A percentile compares a stretch with the other conserved stretches of the same genome.
Conservation (phyloP, 2,888 invertebrate species). For the Pogonocherus hispidulus region DNA sequence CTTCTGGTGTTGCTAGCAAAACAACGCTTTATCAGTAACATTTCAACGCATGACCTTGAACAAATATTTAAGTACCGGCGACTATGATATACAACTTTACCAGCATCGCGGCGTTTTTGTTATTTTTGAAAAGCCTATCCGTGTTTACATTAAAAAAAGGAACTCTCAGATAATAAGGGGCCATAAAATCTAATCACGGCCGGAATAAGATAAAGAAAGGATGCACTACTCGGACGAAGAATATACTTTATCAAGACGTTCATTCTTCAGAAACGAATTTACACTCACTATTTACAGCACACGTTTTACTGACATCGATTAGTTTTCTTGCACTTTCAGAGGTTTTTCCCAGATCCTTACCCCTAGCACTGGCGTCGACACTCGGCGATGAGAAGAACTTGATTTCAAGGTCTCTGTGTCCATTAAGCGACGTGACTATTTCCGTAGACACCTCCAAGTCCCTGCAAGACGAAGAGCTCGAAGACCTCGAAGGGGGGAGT, state of each 20-base stretch:
- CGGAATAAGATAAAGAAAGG: conserved; percentile 7
- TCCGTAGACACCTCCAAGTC: conserved; percentile 82
- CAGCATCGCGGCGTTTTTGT: not conserved
- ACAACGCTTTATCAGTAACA: not conserved
- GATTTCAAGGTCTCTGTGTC: conserved; percentile 84
- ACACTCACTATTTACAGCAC: conserved; percentile 39
- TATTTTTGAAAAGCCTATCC: not conserved
- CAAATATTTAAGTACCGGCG: conserved; percentile 6
- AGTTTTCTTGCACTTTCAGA: not conserved
- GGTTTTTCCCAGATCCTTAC: conserved; percentile 19
- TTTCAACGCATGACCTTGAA: conserved; percentile 11
- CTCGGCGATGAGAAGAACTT: conserved; percentile 78
- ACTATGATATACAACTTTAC: not conserved
- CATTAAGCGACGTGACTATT: conserved; percentile 83
- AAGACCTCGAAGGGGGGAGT: conserved; percentile 53
- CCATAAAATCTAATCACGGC: conserved; percentile 7
- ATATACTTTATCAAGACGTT: not conserved
- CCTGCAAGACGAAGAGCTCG: conserved; percentile 59
- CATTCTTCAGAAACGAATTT: conserved; percentile 44
- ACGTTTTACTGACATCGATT: conserved; percentile 6
- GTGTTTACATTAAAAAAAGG: conserved; percentile 18
- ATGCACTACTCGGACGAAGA: not conserved
- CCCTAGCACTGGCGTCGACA: conserved; percentile 41
- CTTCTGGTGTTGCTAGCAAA: not conserved
- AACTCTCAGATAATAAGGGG: not conserved